Evolutionary conservation across 1,140 invertebrate genomes (phyloP), one percentile per base, ranked within the genome.

Genomic region (Drosophila mojavensis): DNA sequence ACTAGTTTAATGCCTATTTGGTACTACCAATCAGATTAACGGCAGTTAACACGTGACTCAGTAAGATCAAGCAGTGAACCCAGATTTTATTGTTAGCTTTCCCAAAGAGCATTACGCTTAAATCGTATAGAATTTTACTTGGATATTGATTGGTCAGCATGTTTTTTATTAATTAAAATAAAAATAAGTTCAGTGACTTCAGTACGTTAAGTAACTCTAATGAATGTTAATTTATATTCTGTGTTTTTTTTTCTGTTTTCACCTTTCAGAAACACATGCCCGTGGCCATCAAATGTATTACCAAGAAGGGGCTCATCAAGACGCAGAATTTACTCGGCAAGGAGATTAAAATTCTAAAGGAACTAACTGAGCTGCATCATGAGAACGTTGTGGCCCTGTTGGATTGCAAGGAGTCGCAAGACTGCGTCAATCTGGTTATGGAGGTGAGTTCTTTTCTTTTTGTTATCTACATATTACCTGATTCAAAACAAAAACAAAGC

Each of bases 341-440:
- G 92, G 99, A 99, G 94, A 99, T 99, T 53, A 99, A 99, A 93
- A 99, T 99, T 91, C 94, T 99, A 36, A 98, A 99, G 95, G 98
- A 99, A 93, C 93, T 99, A 80, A 99, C 98, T 36, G 96, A 97
- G 92, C 94, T 99, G 53, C 97, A 99, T 92, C 98, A 99, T 94
- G 98, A 99, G 91, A 99, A 99, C 95, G 97, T 99, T 77, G 99
- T 99, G 36, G 97, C 97, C 10, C 94, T 99, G 64, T 94, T 99
- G 88, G 98, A 99, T 93, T 99, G 98, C 93, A 98, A 99, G 94
- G 98, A 99, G 94, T 98, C 97, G 61, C 94, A 96, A 79, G 95
- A 96, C 81, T 96, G 98, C 94, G 98, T 99, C 66, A 99, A 97
- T 94, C 95, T 99, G 75, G 97, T 99, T 81, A 99, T 99, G 98